Evolutionary conservation across 2,888 invertebrate species (phyloP).

Genomic region (Oscheius sp.): DNA sequence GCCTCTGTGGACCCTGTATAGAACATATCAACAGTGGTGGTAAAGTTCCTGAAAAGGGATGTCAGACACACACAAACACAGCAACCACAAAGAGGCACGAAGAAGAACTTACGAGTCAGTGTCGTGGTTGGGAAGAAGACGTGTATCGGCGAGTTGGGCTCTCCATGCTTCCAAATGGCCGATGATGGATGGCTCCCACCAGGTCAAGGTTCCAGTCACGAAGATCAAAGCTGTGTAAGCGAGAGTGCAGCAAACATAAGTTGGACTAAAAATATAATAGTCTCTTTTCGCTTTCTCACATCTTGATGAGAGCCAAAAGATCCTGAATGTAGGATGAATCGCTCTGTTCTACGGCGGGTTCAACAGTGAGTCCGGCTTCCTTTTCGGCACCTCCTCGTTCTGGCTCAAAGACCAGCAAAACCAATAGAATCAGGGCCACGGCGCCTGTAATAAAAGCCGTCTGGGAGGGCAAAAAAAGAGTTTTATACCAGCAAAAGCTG

Average conservation of each 20-base stretch:
- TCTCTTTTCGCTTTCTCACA: slow-evolving; percentile 32
- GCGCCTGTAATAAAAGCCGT: slow-evolving; percentile 10
- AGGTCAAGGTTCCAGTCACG: slow-evolving; percentile 81
- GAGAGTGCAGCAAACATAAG: slow-evolving; percentile 89
- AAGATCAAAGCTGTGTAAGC: slow-evolving; percentile 99
- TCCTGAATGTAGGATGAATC: slow-evolving; percentile 37
- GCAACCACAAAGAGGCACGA: too few species aligned
- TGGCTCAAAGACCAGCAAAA: slow-evolving; percentile 63
- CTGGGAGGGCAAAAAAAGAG: background rate
- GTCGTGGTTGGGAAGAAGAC: slow-evolving; percentile 3
- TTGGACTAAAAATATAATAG: slow-evolving; percentile 75
- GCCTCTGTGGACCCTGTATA: too few species aligned
- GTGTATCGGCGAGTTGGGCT: slow-evolving; percentile 30
- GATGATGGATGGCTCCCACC: slow-evolving; percentile 77
- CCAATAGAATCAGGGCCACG: slow-evolving; percentile 33
- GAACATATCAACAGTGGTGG: too few species aligned
- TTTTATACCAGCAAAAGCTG: slow-evolving; percentile 10
- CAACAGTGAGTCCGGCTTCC: slow-evolving; percentile 31
- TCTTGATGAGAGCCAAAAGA: slow-evolving; percentile 38
- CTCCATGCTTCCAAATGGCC: slow-evolving; percentile 53
- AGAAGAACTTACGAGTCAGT: slow-evolving; percentile 3
- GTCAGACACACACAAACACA: too few species aligned
- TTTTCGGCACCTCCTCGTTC: slow-evolving; percentile 60
- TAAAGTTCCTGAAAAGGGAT: too few species aligned
- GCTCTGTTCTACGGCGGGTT: slow-evolving; percentile 14